A percentile compares a stretch with the other conserved stretches of the same genome.
phyloP scores from a whole-genome alignment of 2,797 vertebrate genomes.

The Apodemus agrarius region DNA sequence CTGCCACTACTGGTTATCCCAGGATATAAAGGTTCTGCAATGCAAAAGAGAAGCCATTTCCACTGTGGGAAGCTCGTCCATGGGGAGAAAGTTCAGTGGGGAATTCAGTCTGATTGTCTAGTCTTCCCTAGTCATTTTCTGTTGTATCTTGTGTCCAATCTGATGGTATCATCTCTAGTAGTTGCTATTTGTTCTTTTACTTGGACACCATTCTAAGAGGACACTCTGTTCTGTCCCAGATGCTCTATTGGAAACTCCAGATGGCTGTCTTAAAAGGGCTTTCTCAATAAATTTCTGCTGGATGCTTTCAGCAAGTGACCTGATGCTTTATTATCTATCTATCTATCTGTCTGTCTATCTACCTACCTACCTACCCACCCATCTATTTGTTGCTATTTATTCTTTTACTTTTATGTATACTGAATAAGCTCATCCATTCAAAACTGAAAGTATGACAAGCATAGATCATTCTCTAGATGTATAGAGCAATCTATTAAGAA shows the following conservation, averaged over 20 bases:
- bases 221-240: neutral
- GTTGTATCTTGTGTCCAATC: neutral
- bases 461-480: neutral
- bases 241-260: neutral
- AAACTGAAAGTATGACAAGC: neutral
- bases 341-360: neutral
- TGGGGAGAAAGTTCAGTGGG: neutral
- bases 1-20: neutral
- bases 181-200: neutral
- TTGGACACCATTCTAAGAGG: neutral
- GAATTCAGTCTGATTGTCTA: neutral
- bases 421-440: neutral
- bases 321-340: neutral
- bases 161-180: neutral
- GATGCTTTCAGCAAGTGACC: neutral
- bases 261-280: neutral
- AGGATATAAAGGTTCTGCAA: neutral
- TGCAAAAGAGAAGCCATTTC: neutral
- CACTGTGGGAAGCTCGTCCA: neutral
- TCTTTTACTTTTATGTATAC: neutral
- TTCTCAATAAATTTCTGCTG: neutral
- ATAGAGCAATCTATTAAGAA: neutral
- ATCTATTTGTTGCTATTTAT: neutral
- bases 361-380: neutral
- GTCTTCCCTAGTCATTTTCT: neutral